Percentiles rank a stretch among this genome's conserved stretches.
These are phyloP conservation scores for Bovichtus diacanthus DNA, from an alignment of 2,797 vertebrate species.

Conservation along the genomic window DNA sequence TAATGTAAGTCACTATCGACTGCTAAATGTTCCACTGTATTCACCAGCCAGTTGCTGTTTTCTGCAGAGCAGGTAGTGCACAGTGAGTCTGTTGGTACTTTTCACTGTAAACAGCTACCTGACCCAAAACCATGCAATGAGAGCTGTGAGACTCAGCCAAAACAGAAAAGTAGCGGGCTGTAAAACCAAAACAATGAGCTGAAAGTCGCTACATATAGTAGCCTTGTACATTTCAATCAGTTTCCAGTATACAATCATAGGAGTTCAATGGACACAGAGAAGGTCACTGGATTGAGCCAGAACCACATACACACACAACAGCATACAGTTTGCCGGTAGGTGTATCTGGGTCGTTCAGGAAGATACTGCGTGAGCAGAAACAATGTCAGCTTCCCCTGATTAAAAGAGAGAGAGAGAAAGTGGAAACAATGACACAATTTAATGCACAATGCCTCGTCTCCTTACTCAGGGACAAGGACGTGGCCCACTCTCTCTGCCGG, in stretches of 20 bases:
- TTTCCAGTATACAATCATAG: neutral
- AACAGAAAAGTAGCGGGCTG: too few species aligned
- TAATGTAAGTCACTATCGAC: too few species aligned
- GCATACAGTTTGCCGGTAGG: neutral
- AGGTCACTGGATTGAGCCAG: neutral
- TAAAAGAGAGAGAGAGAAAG: constrained; percentile 22
- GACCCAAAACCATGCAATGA: too few species aligned
- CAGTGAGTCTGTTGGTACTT: too few species aligned
- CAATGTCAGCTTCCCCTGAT: constrained; percentile 38
- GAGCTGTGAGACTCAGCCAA: too few species aligned
- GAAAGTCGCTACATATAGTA: too few species aligned
- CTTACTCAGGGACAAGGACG: constrained; percentile 41
- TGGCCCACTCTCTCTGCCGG: neutral
- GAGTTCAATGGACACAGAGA: neutral
- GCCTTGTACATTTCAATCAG: too few species aligned
- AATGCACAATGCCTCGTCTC: constrained; percentile 25
- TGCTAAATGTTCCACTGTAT: too few species aligned
- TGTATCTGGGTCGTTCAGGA: constrained; percentile 13
- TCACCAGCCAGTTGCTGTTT: too few species aligned
- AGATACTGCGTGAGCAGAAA: constrained; percentile 18
- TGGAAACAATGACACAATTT: constrained; percentile 1
- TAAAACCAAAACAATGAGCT: too few species aligned
- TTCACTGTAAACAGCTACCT: too few species aligned
- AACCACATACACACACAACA: neutral
- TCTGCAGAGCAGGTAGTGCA: too few species aligned